A percentile compares a stretch with the other conserved stretches of the same genome.
Evolutionary conservation across 1,140 invertebrate species (phyloP).

Genomic region (Zaprionus africanus): DNA sequence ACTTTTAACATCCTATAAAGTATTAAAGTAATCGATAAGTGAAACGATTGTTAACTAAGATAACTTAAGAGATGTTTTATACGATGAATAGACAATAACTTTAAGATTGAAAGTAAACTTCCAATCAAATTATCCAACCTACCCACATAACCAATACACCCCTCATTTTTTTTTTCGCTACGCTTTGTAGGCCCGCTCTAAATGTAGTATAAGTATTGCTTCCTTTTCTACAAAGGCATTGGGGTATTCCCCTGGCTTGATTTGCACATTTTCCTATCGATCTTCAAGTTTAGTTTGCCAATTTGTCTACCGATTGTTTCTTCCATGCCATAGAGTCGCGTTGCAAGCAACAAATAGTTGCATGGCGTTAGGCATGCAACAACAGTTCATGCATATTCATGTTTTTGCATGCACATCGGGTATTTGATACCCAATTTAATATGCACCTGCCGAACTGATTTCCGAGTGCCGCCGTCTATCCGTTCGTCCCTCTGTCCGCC

Average conservation of each 20-base stretch:
- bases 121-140: no score
- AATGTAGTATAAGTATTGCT: not conserved
- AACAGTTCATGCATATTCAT: constrained; percentile 3
- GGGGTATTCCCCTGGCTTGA: not conserved
- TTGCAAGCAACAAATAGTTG: not conserved
- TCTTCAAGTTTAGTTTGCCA: not conserved
- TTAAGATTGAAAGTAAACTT: no score
- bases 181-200: not conserved
- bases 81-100: no score
- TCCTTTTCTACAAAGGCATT: not conserved
- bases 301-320: not conserved
- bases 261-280: not conserved
- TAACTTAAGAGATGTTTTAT: no score
- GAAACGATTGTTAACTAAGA: no score
- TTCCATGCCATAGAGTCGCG: not conserved
- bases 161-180: not conserved
- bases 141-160: no score
- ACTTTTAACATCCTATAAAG: no score
- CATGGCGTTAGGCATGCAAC: not conserved
- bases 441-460: constrained; percentile 22
- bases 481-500: not conserved
- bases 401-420: not conserved
- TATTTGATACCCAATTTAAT: constrained; percentile 2
- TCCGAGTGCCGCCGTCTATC: not conserved
- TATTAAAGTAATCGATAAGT: no score